A percentile compares a stretch with the other conserved stretches of the same genome.
These are phyloP conservation scores for Macrocentrus cingulum DNA, from an alignment of 1,140 invertebrate species.

Conservation along the genomic window DNA sequence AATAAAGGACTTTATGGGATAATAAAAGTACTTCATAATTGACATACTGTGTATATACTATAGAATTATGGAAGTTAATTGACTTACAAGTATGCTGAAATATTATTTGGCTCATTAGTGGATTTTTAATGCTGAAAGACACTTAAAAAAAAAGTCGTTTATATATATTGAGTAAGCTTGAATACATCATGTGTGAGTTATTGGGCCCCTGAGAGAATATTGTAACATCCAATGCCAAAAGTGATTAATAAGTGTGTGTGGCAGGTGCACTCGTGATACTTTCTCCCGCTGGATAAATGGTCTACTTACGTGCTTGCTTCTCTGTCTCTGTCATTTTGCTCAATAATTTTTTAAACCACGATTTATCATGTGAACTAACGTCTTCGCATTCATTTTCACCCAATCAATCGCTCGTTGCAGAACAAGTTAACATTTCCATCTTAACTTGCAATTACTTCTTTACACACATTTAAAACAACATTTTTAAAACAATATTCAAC, in stretches of 20 bases:
- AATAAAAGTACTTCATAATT: too few species aligned
- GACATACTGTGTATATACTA: too few species aligned
- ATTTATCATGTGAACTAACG: background rate
- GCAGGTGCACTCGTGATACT: conserved; percentile 1
- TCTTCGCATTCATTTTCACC: too few species aligned
- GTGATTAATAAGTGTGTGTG: conserved; percentile 2
- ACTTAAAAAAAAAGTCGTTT: background rate
- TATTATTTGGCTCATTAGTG: too few species aligned
- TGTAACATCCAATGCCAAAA: background rate
- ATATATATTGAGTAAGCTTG: background rate
- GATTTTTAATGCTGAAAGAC: background rate
- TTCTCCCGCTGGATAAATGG: conserved; percentile 17
- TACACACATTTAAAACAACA: too few species aligned
- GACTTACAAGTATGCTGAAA: too few species aligned
- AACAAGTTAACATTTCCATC: too few species aligned
- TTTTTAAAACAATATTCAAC: too few species aligned
- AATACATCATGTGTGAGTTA: background rate
- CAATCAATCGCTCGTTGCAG: too few species aligned
- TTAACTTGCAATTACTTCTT: too few species aligned
- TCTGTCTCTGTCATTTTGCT: background rate
- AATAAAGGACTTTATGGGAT: too few species aligned
- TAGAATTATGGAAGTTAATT: too few species aligned
- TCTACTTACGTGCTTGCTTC: conserved; percentile 1
- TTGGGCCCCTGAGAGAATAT: background rate
- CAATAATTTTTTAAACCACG: background rate